Percentiles rank a stretch among this genome's conserved stretches.
Conservation (phyloP, 92 coral and sea anemone species). For the Bergia puertoricense region DNA sequence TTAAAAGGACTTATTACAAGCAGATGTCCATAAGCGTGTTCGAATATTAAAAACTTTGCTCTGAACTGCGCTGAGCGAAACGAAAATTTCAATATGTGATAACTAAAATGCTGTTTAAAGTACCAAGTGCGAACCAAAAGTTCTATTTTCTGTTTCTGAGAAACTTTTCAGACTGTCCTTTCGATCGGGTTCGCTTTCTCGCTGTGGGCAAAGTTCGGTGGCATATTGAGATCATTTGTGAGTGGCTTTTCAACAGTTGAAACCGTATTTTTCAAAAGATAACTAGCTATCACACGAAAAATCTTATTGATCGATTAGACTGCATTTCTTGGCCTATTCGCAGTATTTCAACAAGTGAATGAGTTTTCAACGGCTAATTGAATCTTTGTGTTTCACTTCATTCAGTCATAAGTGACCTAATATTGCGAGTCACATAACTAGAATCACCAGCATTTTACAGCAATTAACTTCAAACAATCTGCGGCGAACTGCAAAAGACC, state of each 20-base stretch:
- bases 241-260: conserved; percentile 27
- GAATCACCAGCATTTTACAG: conserved; percentile 36
- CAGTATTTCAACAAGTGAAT: conserved; percentile 34
- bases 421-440: neutral
- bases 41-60: neutral
- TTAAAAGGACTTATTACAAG: conserved; percentile 5
- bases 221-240: neutral
- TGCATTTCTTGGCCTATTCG: conserved; percentile 24
- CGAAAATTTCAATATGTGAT: neutral
- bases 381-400: conserved; percentile 14
- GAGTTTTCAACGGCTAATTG: conserved; percentile 30
- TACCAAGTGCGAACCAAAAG: neutral
- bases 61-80: neutral
- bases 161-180: neutral
- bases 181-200: neutral
- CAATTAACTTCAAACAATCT: conserved; percentile 42
- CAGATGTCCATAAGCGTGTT: neutral
- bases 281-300: conserved; percentile 18
- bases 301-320: conserved; percentile 36
- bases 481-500: conserved; percentile 43
- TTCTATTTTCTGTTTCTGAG: neutral
- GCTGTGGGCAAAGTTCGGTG: neutral
- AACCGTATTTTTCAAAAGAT: conserved; percentile 21
- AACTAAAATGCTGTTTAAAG: neutral
- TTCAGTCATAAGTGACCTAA: conserved; percentile 15